Conservation (phyloP, 2,797 vertebrate genomes). For the Lagodon rhomboides region DNA sequence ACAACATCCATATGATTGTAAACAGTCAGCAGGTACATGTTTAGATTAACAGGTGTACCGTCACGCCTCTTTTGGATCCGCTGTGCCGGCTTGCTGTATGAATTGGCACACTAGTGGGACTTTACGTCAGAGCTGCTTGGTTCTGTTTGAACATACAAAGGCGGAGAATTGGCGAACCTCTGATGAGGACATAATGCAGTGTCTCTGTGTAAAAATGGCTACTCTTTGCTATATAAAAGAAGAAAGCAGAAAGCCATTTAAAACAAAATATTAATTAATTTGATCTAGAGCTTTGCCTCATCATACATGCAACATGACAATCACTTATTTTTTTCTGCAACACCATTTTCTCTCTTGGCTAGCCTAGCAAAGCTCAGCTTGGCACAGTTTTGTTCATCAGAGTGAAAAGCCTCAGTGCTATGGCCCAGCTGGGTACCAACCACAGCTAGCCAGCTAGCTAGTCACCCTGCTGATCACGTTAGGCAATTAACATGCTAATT, state of each 20-base stretch:
- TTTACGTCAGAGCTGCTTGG: no score
- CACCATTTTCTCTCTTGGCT: constrained; percentile 67
- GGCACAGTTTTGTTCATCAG: constrained; percentile 60
- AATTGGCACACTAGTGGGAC: no score
- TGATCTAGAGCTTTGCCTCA: constrained; percentile 32
- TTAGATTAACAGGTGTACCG: no score
- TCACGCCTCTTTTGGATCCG: no score
- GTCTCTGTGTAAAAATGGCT: no score
- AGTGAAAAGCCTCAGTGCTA: constrained; percentile 70
- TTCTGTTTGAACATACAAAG: no score
- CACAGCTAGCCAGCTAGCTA: constrained; percentile 78
- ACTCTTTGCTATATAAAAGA: constrained; percentile 27
- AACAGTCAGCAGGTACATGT: no score
- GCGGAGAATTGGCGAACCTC: no score
- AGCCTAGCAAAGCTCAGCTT: constrained; percentile 47
- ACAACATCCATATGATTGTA: no score
- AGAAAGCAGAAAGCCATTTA: constrained; percentile 26
- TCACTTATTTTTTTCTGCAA: constrained; percentile 27
- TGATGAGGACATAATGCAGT: no score
- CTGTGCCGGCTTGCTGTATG: no score
- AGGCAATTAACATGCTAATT: constrained; percentile 90
- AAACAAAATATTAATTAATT: constrained; percentile 59
- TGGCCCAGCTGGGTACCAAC: constrained; percentile 74
- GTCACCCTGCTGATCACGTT: constrained; percentile 82
- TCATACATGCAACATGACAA: constrained; percentile 43